Conservation (phyloP, 1,140 invertebrate genomes). For the Vanessa tameamea region DNA sequence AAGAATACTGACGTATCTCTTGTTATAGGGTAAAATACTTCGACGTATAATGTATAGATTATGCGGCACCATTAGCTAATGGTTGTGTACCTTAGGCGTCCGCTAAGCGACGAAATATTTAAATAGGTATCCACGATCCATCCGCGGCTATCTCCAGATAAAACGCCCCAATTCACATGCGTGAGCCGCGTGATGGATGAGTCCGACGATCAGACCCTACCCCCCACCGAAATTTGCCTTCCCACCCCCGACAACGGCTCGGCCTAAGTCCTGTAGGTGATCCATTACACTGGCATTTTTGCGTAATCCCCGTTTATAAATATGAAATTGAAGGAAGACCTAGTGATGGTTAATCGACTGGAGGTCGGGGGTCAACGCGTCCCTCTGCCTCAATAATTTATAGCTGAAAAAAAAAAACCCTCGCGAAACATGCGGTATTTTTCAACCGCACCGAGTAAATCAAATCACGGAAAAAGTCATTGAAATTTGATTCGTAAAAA, state of each 20-base stretch:
- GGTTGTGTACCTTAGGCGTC: conserved; percentile 34
- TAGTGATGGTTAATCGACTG: conserved; percentile 79
- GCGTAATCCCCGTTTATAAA: conserved; percentile 80
- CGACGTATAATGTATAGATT: conserved; percentile 29
- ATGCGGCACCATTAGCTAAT: conserved; percentile 38
- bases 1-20: neutral
- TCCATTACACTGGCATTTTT: conserved; percentile 80
- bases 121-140: conserved; percentile 73
- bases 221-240: conserved; percentile 71
- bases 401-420: conserved; percentile 47
- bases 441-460: conserved; percentile 32
- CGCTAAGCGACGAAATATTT: conserved; percentile 76
- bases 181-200: conserved; percentile 78
- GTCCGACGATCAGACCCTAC: conserved; percentile 76
- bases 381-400: conserved; percentile 67
- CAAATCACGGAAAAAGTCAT: conserved; percentile 34
- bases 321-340: conserved; percentile 80
- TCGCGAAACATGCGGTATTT: conserved; percentile 37
- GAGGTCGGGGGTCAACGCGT: conserved; percentile 69
- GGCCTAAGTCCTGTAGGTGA: conserved; percentile 76
- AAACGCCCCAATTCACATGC: conserved; percentile 79
- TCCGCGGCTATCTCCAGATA: conserved; percentile 76
- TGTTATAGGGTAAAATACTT: neutral
- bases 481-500: conserved; percentile 38
- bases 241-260: conserved; percentile 58